Evolutionary conservation across 2,888 invertebrate species (phyloP).

Genomic region (Aplocera efformata): DNA sequence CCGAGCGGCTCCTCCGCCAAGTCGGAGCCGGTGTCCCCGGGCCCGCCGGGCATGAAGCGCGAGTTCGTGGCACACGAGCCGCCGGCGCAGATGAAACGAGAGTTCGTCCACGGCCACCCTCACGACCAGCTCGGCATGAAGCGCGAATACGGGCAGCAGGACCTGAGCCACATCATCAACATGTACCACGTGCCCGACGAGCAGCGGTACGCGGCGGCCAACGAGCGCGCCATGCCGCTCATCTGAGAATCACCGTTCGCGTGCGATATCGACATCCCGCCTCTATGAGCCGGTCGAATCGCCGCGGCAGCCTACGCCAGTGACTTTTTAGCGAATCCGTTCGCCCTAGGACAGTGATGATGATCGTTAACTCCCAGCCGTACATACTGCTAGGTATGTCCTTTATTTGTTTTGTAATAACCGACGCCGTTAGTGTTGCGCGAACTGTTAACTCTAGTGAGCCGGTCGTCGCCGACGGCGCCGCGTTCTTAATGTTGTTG

Average conservation of each 20-base stretch:
- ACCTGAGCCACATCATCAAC: conserved; percentile 83
- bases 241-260: conserved; percentile 84
- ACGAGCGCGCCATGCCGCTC: conserved; percentile 83
- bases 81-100: conserved; percentile 73
- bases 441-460: conserved; percentile 60
- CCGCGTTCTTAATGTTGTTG: conserved; percentile 71
- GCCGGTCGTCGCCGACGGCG: conserved; percentile 40
- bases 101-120: conserved; percentile 73
- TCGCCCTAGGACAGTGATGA: conserved; percentile 72
- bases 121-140: conserved; percentile 81
- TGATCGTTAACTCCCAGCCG: conserved; percentile 66
- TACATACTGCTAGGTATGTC: conserved; percentile 76
- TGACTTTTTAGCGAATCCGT: conserved; percentile 61
- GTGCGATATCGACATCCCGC: conserved; percentile 82
- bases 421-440: conserved; percentile 66
- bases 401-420: conserved; percentile 73
- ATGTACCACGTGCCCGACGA: conserved; percentile 85
- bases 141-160: conserved; percentile 85
- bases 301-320: conserved; percentile 69
- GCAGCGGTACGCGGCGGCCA: conserved; percentile 80
- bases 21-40: conserved; percentile 92
- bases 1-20: conserved; percentile 94
- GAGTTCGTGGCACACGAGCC: conserved; percentile 77
- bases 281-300: conserved; percentile 78
- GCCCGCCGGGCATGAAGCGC: conserved; percentile 81